phyloP scores from a whole-genome alignment of 1,140 invertebrate genomes.

The Panulirus ornatus region DNA sequence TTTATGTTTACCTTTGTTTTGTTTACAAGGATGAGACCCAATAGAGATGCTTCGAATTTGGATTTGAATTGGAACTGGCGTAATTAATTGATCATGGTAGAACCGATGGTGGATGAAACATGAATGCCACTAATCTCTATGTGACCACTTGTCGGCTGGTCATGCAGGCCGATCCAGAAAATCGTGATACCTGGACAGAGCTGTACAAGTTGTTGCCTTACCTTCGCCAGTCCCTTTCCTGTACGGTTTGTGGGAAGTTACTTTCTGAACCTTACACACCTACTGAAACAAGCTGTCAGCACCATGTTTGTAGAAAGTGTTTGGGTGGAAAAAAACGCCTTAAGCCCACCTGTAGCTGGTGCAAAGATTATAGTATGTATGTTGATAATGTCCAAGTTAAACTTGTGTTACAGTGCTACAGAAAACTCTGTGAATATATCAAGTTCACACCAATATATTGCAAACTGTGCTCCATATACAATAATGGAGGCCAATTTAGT shows the following conservation, averaged over 20 bases:
- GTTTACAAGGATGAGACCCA: conserved; percentile 69
- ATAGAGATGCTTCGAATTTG: conserved; percentile 65
- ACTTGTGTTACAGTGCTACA: conserved; percentile 91
- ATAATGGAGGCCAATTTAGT: conserved; percentile 77
- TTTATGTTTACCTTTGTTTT: conserved; percentile 62
- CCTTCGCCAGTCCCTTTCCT: conserved; percentile 90
- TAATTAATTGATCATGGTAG: conserved; percentile 57
- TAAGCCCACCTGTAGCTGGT: conserved; percentile 90
- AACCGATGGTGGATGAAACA: conserved; percentile 77
- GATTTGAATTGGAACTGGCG: conserved; percentile 27
- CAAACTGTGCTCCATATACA: conserved; percentile 79
- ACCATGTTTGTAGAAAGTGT: conserved; percentile 90
- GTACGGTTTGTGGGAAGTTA: conserved; percentile 91
- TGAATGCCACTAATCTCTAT: conserved; percentile 92
- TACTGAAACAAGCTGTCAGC: conserved; percentile 89
- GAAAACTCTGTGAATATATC: conserved; percentile 91
- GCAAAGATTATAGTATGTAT: conserved; percentile 90
- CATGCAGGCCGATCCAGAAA: conserved; percentile 84
- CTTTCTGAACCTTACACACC: conserved; percentile 90
- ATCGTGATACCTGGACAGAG: conserved; percentile 87
- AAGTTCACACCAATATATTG: conserved; percentile 85
- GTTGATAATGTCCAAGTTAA: conserved; percentile 89
- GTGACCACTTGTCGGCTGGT: conserved; percentile 89
- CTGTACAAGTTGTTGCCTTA: conserved; percentile 89
- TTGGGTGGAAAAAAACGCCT: conserved; percentile 90